phyloP scores from a whole-genome alignment of 2,797 vertebrate species.

The Harpagifer antarcticus region DNA sequence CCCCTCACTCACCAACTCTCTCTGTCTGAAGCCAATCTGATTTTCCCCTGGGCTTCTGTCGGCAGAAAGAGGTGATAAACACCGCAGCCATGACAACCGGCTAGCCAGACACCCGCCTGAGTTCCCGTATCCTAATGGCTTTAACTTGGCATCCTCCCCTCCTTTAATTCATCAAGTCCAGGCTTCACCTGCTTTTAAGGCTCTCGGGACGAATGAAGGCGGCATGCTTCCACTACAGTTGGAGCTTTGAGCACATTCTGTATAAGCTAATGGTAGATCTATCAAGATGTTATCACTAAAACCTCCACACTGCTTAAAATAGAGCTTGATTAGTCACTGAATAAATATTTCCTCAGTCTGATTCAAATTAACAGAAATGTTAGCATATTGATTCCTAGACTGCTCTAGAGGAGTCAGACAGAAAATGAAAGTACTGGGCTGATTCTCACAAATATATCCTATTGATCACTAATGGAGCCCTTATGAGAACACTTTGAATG shows the following conservation, averaged over 20 bases:
- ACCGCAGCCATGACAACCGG: constrained; percentile 85
- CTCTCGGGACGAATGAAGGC: constrained; percentile 39
- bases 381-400: constrained; percentile 51
- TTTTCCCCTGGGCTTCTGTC: constrained; percentile 82
- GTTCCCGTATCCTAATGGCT: constrained; percentile 74
- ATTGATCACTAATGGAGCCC: constrained; percentile 58
- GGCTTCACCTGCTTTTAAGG: constrained; percentile 69
- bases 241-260: constrained; percentile 34
- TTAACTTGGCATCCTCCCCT: constrained; percentile 70
- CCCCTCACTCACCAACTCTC: constrained; percentile 68
- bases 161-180: constrained; percentile 68
- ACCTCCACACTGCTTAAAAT: constrained; percentile 46
- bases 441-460: constrained; percentile 41
- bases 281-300: constrained; percentile 52
- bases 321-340: constrained; percentile 44
- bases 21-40: constrained; percentile 81
- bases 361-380: constrained; percentile 56
- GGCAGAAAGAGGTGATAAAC: constrained; percentile 82
- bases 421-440: constrained; percentile 46
- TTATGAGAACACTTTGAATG: constrained; percentile 39
- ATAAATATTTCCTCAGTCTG: constrained; percentile 54
- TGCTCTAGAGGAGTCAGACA: constrained; percentile 30
- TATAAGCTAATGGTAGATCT: constrained; percentile 40
- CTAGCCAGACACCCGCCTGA: constrained; percentile 68
- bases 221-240: constrained; percentile 29